Base-by-base conservation (phyloP, 2,888 invertebrate species). In the Colostygia pectinataria region DNA sequence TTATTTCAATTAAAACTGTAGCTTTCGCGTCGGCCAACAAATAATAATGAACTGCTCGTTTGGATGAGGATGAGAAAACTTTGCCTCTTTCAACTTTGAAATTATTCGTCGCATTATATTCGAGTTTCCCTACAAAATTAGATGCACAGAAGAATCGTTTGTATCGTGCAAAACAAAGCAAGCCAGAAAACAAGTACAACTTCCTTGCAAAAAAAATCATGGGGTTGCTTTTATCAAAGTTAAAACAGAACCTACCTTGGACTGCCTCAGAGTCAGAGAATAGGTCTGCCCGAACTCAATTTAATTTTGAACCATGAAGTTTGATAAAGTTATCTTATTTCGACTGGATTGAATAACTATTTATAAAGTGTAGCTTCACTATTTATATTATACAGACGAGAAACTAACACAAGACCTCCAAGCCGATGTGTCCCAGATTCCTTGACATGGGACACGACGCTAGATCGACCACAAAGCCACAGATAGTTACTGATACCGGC, bases 41-140 rank as follows among this genome's bases (percentile, higher is more conserved):
- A 84, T 82, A 84, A 84, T 85, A 80, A 83, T 68, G 69, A 77
- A 80, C 75, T 80, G 77, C 77, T 78, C 72, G 71, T 73, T 74
- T 71, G 69, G 58, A 64, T 40, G 40, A 65, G 65, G 71, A 84
- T 80, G 82, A 76, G 80, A 74, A 83, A 88, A 85, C 70, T 87
- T 83, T 71, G 61, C 66, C 68, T 61, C 62, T 57, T 63, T 55
- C 64, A 68, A 71, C 66, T 72, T 71, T 46, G 59, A 63, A 70
- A 68, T 68, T 69, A 71, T 72, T 65, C 66, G 59, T 64, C 63
- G 65, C 55, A 48, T 58, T 59, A 62, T 62, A 61, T 62, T 44
- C 57, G 14, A 27, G 37, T 53, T 40, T 13, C 24, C 44, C 37
- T 40, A 38, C 13, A 47, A 57, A 57, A 43, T 43, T 43, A 49